These are phyloP conservation scores for Hydractinia symbiolongicarpus DNA, from an alignment of 30 jellyfish, hydroid and myxozoan genomes.

Conservation along the genomic window DNA sequence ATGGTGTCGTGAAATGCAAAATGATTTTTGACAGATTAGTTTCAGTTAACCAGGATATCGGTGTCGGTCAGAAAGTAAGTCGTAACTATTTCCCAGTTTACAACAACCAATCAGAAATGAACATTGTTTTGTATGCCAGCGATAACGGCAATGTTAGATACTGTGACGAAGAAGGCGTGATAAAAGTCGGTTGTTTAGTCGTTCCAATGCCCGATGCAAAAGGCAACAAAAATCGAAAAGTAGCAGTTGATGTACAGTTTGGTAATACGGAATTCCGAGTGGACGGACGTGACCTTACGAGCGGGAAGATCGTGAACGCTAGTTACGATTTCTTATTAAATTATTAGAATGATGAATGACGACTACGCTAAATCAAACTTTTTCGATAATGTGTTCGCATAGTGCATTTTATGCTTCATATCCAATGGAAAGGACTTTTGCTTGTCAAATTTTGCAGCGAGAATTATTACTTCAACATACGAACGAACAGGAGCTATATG, in stretches of 20 bases:
- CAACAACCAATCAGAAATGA: constrained; percentile 17
- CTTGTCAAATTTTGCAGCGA: no score
- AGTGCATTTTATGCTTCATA: no score
- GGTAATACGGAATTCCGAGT: constrained; percentile 20
- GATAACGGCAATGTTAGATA: background rate
- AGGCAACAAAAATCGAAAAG: constrained; percentile 17
- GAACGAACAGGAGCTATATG: no score
- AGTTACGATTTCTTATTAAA: constrained; percentile 2
- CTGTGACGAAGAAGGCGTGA: constrained; percentile 14
- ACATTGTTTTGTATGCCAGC: constrained; percentile 4
- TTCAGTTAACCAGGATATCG: constrained; percentile 22
- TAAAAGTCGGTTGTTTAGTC: background rate
- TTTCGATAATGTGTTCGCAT: no score
- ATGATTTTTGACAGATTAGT: constrained; percentile 13
- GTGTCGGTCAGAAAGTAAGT: background rate
- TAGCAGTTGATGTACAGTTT: constrained; percentile 6
- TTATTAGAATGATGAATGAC: no score
- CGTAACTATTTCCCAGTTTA: constrained; percentile 20
- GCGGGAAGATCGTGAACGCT: constrained; percentile 3
- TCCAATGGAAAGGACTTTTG: no score
- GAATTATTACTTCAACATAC: no score
- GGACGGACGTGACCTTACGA: constrained; percentile 13
- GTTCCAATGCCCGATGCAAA: constrained; percentile 18
- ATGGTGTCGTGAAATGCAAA: constrained; percentile 10
- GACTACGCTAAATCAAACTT: no score